Base-by-base conservation (phyloP, 1,140 invertebrate genomes). In the Heliothis subflexa region DNA sequence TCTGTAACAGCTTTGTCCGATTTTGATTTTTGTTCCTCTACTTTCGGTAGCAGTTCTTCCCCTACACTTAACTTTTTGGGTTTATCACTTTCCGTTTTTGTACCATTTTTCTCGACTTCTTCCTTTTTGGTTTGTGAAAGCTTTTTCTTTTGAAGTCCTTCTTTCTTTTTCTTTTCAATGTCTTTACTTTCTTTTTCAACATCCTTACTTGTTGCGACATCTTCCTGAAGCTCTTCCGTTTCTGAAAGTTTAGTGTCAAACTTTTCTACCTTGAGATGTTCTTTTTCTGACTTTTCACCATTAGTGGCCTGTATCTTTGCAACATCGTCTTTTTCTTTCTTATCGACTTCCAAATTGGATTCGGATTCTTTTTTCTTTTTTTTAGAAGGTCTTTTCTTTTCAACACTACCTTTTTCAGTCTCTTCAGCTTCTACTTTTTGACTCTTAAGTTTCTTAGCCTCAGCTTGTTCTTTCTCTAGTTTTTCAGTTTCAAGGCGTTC, bases 401-500 rank as follows among this genome's bases (percentile, higher is more conserved):
- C 18, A 1, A 3, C 5, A 2, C 14, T 1, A 54, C 68, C 33
- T 70, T 70, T 57, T 16, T 49, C 3, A n/a, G 1, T 28, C 21
- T 70, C 47, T 75, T 70, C 21, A 0, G 33, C 28, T 0, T 59
- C 21, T n/a, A 14, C 25, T 25, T 25, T 1, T 18, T 25, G 55
- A 33, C 33, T 16, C 28, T 61, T 4, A 1, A n/a, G 13, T 25
- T 14, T 33, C 13, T 61, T 28, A 4, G 12, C 18, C 16, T 45
- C 16, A 5, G 75, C 45, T 45, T 61, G 59, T n/a, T 13, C 0
- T 28, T 79, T 13, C 12, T 52, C 3, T 62, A 16, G 18, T 28
- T 59, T 14, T 21, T 83, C 57, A 61, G 83, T 72, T 70, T 81
- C 72, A 52, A 64, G 72, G 83, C 86, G 75, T 28, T 84, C 54